Conservation (phyloP, 2,113 vertebrate species). For the Ondatra zibethicus region DNA sequence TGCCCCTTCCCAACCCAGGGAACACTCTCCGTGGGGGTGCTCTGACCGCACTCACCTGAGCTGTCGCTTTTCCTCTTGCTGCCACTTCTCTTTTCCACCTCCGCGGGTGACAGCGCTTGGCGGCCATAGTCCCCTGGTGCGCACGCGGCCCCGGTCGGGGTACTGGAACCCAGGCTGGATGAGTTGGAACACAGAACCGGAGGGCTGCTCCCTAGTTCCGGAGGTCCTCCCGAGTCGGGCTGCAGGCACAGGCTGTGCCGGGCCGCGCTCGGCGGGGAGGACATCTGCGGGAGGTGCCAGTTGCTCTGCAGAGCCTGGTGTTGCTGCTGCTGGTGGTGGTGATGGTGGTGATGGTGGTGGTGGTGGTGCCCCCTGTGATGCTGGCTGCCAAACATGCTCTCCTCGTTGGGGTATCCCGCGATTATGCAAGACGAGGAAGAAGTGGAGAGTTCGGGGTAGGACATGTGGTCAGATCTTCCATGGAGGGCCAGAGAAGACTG, state of each 20-base stretch:
- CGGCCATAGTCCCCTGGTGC: conserved; percentile 95
- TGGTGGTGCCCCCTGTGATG: conserved; percentile 90
- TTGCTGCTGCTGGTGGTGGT: conserved; percentile 88
- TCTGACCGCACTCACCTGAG: conserved; percentile 91
- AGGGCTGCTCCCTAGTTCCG: conserved; percentile 93
- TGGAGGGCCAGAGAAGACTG: conserved; percentile 95
- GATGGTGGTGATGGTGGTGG: conserved; percentile 92
- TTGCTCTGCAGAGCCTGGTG: conserved; percentile 92
- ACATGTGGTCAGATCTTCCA: conserved; percentile 97
- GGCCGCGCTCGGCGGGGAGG: conserved; percentile 87
- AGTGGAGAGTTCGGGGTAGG: conserved; percentile 94
- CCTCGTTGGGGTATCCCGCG: conserved; percentile 94
- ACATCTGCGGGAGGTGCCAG: conserved; percentile 96
- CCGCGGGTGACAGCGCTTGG: conserved; percentile 94
- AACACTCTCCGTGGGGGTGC: not conserved
- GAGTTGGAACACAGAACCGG: conserved; percentile 94
- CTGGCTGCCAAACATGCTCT: conserved; percentile 94
- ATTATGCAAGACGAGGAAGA: conserved; percentile 95
- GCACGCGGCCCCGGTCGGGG: conserved; percentile 93
- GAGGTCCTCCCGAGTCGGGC: conserved; percentile 90
- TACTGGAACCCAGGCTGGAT: conserved; percentile 91
- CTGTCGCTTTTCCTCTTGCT: conserved; percentile 97
- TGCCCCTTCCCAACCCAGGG: not conserved
- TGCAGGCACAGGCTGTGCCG: conserved; percentile 94
- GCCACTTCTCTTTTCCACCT: conserved; percentile 94